Percentiles rank a stretch among this genome's conserved stretches.
Conservation (phyloP, 2,888 invertebrate genomes). For the Heteropelma amictum region DNA sequence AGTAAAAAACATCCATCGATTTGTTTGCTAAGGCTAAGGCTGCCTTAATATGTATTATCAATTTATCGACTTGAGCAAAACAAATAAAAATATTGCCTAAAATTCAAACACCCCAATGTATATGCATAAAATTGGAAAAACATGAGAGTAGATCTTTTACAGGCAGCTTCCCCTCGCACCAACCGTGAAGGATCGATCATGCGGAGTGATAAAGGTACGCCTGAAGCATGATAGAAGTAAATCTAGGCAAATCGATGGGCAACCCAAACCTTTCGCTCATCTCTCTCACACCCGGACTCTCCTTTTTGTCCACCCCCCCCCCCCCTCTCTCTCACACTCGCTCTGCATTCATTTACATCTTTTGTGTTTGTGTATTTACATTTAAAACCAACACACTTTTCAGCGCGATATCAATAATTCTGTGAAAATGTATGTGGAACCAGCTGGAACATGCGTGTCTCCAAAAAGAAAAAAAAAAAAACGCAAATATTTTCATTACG, state of each 20-base stretch:
- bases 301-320: too few relatives aligned
- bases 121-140: neutral
- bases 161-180: constrained; percentile 22
- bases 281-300: too few relatives aligned
- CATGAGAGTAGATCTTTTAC: neutral
- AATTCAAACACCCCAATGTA: neutral
- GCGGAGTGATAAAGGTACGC: constrained; percentile 1
- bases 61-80: too few relatives aligned
- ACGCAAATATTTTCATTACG: constrained; percentile 55
- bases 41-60: too few relatives aligned
- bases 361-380: constrained; percentile 54
- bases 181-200: constrained; percentile 31
- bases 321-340: too few relatives aligned
- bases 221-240: constrained; percentile 25
- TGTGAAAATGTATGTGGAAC: constrained; percentile 40
- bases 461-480: constrained; percentile 16
- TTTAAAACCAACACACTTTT: constrained; percentile 11
- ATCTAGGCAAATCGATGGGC: constrained; percentile 30
- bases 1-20: too few relatives aligned
- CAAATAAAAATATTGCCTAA: too few relatives aligned
- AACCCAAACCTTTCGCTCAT: neutral
- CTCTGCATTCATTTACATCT: constrained; percentile 46
- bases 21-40: too few relatives aligned
- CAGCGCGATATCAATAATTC: constrained; percentile 39
- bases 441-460: constrained; percentile 15